Conservation (phyloP, 2,797 vertebrate genomes). For the Sciurus vulgaris region DNA sequence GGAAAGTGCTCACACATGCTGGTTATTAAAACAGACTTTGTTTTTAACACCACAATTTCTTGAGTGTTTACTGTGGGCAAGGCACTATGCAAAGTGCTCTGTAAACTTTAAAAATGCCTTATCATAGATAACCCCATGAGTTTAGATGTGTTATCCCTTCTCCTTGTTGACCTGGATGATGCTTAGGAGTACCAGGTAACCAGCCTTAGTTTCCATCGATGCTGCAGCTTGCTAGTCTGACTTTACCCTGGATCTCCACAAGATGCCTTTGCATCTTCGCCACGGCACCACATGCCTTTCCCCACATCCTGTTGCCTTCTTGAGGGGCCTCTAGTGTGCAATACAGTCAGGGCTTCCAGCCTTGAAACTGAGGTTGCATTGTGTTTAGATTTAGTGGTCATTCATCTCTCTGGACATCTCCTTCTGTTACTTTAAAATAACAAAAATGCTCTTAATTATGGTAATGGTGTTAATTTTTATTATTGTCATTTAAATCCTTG, state of each 20-base stretch:
- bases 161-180: neutral
- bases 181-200: neutral
- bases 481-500: neutral
- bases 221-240: neutral
- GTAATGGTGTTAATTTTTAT: neutral
- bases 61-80: neutral
- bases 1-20: neutral
- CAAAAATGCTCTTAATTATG: neutral
- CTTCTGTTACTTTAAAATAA: neutral
- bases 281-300: accelerated
- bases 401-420: neutral
- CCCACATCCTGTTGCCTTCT: neutral
- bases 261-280: neutral
- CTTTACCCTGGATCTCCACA: neutral
- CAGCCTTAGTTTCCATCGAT: neutral
- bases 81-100: neutral
- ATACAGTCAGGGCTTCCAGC: neutral
- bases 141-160: neutral
- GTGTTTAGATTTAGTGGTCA: neutral
- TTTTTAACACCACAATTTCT: neutral
- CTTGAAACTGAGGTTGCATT: neutral
- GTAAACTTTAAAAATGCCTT: neutral
- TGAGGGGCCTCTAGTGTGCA: neutral
- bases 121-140: neutral
- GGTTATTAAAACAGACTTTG: neutral